Evolutionary conservation across 2,797 vertebrate genomes (phyloP).

Genomic region (Bothrops alternatus): DNA sequence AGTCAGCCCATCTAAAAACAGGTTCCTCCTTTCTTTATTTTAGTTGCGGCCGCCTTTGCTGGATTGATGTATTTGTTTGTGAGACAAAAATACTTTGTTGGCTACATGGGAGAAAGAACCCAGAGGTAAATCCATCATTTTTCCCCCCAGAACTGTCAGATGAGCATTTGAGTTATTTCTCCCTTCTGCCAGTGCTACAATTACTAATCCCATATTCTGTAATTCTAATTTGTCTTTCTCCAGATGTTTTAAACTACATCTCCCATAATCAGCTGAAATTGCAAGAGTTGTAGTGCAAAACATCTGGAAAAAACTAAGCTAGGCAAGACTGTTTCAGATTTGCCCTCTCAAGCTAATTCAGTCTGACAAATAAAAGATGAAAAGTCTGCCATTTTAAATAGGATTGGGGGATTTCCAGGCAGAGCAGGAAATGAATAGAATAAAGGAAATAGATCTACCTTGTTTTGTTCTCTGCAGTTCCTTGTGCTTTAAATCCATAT

Average conservation of each 20-base stretch:
- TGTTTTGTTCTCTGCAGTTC: background rate
- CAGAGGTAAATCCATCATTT: constrained; percentile 80
- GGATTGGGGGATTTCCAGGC: background rate
- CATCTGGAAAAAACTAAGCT: background rate
- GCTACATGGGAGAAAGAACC: constrained; percentile 88
- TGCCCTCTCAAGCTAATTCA: background rate
- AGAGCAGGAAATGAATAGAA: background rate
- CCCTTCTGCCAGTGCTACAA: background rate
- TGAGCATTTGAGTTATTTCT: background rate
- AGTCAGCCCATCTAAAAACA: background rate
- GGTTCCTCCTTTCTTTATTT: constrained; percentile 26
- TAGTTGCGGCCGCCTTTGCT: constrained; percentile 90
- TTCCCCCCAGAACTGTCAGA: background rate
- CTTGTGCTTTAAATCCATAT: background rate
- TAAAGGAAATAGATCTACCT: background rate
- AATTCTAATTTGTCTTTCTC: background rate
- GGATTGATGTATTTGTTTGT: constrained; percentile 90
- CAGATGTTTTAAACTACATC: background rate
- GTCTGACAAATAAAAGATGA: background rate
- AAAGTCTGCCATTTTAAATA: background rate
- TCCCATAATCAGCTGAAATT: background rate
- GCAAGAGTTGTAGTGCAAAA: background rate
- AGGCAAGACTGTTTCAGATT: background rate
- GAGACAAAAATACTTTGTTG: constrained; percentile 94
- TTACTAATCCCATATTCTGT: background rate